Base-by-base conservation (phyloP, 2,888 invertebrate species). In the Ornithoptera alexandrae region DNA sequence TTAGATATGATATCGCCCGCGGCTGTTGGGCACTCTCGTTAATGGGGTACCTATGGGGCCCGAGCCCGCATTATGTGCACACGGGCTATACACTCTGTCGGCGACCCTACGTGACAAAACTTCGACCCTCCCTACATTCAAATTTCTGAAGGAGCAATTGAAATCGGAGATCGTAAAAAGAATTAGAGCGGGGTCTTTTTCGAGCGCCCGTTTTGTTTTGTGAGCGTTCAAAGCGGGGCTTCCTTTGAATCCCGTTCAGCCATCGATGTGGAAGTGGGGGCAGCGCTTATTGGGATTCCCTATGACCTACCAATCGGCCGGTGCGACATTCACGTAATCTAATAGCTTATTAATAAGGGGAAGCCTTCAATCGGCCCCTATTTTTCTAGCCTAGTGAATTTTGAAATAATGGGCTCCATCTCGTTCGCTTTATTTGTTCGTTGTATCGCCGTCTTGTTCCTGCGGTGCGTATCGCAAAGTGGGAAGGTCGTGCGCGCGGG, bases 101-200 rank as follows among this genome's bases (percentile, higher is more conserved):
- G 77, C 84, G 89, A 85, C 90, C 91, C 90, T 90, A 92, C 91
- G 92, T 91, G 92, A 90, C 91, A 92, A 90, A 89, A 90, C 88
- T 90, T 88, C 87, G 89, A 90, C 91, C 92, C 92, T 91, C 91
- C 92, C 92, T 83, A 88, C 89, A 91, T 92, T 91, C 91, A 92
- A 91, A 92, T 90, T 85, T 92, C 89, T 92, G 90, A 92, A 92
- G 92, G 89, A 92, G 92, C 92, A 92, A 92, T 92, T 92, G 92
- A 92, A 92, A 92, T 92, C 87, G 91, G 92, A 92, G 92, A 92
- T 91, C 90, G 89, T 89, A 90, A 90, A 92, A 91, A 91, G 92
- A 92, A 92, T 92, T 92, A 92, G 90, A 90, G 84, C 91, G 84
- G 91, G 90, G 89, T 84, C 90, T 86, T 89, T 90, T 90, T 88